phyloP scores from a whole-genome alignment of 2,797 vertebrate genomes.

The Carcharodon carcharias region DNA sequence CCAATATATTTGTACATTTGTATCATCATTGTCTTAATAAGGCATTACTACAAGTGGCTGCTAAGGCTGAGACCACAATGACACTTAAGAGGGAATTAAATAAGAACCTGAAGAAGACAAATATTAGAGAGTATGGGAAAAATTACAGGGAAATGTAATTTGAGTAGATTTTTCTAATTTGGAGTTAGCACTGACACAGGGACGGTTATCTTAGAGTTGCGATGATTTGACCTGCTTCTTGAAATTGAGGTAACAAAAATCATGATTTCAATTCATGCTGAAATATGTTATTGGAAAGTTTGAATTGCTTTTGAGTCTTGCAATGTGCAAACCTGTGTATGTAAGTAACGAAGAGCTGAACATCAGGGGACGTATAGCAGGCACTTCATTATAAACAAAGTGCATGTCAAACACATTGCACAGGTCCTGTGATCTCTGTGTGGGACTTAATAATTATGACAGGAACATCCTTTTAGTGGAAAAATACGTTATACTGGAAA shows the following conservation, averaged over 20 bases:
- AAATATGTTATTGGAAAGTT: not conserved
- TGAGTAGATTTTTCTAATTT: not conserved
- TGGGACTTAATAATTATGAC: not conserved
- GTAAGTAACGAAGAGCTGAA: not conserved
- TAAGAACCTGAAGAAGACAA: not conserved
- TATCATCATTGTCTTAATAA: not conserved
- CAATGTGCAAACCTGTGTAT: not conserved
- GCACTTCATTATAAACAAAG: not conserved
- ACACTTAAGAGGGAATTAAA: not conserved
- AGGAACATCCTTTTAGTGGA: not conserved
- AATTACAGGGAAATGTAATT: not conserved
- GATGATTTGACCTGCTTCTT: not conserved
- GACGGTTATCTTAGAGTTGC: not conserved
- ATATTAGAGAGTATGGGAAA: not conserved
- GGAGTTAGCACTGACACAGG: not conserved
- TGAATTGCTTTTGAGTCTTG: slow-evolving; percentile 14
- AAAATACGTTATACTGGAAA: not conserved
- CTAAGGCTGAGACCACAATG: not conserved
- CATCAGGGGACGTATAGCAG: not conserved
- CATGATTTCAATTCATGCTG: not conserved
- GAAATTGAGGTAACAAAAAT: not conserved
- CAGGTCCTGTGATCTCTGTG: not conserved
- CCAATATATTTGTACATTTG: not conserved
- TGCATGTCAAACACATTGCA: not conserved
- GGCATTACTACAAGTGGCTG: not conserved